Base-by-base conservation (phyloP, 2,888 invertebrate genomes). In the Lycophotia porphyrea region DNA sequence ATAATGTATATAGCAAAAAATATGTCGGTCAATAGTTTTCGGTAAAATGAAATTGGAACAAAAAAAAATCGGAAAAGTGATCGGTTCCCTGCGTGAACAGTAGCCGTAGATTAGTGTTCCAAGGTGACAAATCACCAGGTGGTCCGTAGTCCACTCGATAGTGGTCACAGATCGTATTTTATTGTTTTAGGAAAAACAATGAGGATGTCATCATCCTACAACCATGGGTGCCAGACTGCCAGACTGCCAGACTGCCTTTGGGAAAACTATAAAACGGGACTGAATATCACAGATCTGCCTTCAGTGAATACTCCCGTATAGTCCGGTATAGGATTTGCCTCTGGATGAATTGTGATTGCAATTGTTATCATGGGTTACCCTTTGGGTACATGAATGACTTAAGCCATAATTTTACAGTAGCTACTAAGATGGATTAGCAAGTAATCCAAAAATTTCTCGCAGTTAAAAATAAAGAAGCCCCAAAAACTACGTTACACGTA, bases 401-500 rank as follows among this genome's bases (percentile, higher is more conserved):
- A 27, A 55, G 24, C 36, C 1, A 4, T 72, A 36, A 13, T 21
- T 24, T 31, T n/a, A 5, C n/a, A n/a, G n/a, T n/a, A n/a, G n/a
- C 36, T 44, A 18, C 1, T 4, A 24, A 49, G 24, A 5, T 31
- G n/a, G 18, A 49, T 11, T 27, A 11, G 2, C 3, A 8, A 44
- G 21, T 31, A 24, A 49, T 11, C 7, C 21, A 27, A 27, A 27
- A 5, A 18, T 49, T 49, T 7, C 1, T 9, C 18, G 4, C 18
- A 13, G n/a, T 27, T 18, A 42, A 76, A 76, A 61, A 65, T 3
- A 13, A 69, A 7, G 9, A 18, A 44, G 49, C 0, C 13, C 5
- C 24, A 36, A 13, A 69, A 49, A 71, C 34, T 31, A 21, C 44
- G 34, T 11, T 5, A 24, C 81, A 65, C 66, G 76, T 80, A 47